Percentiles rank a stretch among this genome's conserved stretches.
These are phyloP conservation scores for Bugula neritina DNA, from an alignment of 2,888 invertebrate genomes.

Conservation along the genomic window DNA sequence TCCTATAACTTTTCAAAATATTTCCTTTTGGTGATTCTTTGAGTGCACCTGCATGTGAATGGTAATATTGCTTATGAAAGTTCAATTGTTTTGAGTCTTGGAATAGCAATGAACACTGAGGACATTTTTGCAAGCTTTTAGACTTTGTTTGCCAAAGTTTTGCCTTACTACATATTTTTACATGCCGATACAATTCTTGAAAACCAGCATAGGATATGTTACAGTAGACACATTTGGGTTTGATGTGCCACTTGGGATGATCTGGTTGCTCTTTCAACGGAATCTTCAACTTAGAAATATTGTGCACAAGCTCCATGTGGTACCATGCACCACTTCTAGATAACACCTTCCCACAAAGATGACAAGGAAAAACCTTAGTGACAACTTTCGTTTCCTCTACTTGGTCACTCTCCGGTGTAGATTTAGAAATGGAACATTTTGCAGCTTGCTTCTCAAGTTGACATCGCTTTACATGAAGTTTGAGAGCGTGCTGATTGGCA, in stretches of 20 bases:
- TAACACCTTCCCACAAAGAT: background rate
- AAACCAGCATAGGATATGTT: background rate
- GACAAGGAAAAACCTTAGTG: background rate
- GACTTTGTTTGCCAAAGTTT: background rate
- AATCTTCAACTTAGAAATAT: background rate
- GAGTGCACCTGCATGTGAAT: too few species aligned
- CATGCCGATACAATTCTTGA: background rate
- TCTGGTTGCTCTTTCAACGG: background rate
- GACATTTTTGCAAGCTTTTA: too few species aligned
- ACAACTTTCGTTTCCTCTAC: too few species aligned
- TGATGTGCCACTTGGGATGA: background rate
- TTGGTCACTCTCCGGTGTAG: too few species aligned
- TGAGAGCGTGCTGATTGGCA: too few species aligned
- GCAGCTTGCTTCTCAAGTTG: too few species aligned
- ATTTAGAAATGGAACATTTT: too few species aligned
- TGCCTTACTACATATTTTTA: background rate
- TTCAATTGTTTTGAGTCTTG: background rate
- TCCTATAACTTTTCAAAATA: background rate
- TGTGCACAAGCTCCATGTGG: background rate
- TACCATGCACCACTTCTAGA: background rate
- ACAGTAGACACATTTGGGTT: conserved; percentile 1
- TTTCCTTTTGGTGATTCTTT: background rate
- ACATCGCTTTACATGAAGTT: too few species aligned
- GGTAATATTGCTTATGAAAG: background rate
- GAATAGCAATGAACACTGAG: background rate